Evolutionary conservation across 2,888 invertebrate genomes (phyloP), one percentile per base, ranked within the genome.

Genomic region (Nebria salina): DNA sequence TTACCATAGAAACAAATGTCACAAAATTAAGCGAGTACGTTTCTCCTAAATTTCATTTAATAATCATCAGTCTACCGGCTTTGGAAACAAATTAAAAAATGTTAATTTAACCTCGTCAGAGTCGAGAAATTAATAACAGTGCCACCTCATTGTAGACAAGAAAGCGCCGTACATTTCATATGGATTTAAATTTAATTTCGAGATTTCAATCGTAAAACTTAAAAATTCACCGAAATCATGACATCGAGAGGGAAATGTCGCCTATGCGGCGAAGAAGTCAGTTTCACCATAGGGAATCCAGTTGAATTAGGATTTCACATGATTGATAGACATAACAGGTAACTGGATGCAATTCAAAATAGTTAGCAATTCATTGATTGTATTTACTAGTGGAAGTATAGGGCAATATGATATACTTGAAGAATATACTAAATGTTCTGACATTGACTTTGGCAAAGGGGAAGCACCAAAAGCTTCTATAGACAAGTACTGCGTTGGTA

Each of bases 261-360:
- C 2, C 75, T 80, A 8, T 80, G 80, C 25, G 68, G 68, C n/a
- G 75, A 80, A 11, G 70, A 75, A 64, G 72, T 80, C 42, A 26
- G 15, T 11, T 80, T 80, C 42, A 80, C 75, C 9, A 26, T 41
- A 26, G 80, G 80, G 2, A 80, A 80, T 64, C 80, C 80, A 8
- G 65, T 80, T 7, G 80, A 80, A 54, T 65, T 80, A 43, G 80
- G 75, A 6, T 72, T 80, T 26, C 80, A 80, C 25, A 80, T 80
- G 80, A 70, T 80, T 9, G 75, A 80, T 9, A 8, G 75, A 13
- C 80, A 80, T 26, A 25, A 34, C 9, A 72, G 54, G 54, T 54
- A 54, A 34, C 34, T 34, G 34, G 34, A 34, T 4, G 34, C 1
- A 5, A 34, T 34, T 34, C 34, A 34, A 34, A 34, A 34, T 5